phyloP scores from a whole-genome alignment of 2,888 invertebrate species.

The Eurytoma adleriae region DNA sequence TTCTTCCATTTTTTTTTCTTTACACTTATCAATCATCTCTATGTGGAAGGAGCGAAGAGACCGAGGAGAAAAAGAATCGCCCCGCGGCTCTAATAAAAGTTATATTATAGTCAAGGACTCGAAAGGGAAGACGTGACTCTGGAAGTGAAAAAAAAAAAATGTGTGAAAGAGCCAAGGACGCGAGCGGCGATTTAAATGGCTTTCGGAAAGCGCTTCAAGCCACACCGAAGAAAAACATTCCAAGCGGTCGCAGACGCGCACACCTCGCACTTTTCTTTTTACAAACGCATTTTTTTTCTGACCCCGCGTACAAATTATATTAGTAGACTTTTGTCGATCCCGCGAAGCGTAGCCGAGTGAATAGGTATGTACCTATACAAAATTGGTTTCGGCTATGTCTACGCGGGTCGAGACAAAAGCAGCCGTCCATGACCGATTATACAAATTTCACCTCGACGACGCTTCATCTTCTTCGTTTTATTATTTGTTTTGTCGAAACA shows the following conservation, averaged over 20 bases:
- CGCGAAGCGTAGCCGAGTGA: no score
- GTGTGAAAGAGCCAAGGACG: constrained; percentile 25
- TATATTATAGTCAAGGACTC: background rate
- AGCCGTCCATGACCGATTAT: constrained; percentile 17
- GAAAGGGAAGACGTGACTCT: background rate
- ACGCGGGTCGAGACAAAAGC: no score
- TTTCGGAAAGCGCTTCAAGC: constrained; percentile 25
- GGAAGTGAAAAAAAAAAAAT: constrained; percentile 7
- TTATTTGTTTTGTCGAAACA: constrained; percentile 12
- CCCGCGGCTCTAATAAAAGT: constrained; percentile 20
- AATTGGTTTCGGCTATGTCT: no score
- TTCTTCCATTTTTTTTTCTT: background rate
- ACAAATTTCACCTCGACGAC: background rate
- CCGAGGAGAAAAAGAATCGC: background rate
- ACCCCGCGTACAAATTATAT: no score
- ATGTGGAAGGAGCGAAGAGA: background rate
- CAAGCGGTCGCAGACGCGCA: background rate
- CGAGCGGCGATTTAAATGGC: constrained; percentile 13
- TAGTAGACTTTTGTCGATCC: no score
- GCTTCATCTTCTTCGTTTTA: background rate
- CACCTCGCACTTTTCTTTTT: no score
- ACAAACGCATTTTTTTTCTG: no score
- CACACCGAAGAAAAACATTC: background rate
- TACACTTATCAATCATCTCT: constrained; percentile 16
- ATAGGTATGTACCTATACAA: no score